Conservation (phyloP, 2,888 invertebrate species). For the Synanthedon andrenaeformis region DNA sequence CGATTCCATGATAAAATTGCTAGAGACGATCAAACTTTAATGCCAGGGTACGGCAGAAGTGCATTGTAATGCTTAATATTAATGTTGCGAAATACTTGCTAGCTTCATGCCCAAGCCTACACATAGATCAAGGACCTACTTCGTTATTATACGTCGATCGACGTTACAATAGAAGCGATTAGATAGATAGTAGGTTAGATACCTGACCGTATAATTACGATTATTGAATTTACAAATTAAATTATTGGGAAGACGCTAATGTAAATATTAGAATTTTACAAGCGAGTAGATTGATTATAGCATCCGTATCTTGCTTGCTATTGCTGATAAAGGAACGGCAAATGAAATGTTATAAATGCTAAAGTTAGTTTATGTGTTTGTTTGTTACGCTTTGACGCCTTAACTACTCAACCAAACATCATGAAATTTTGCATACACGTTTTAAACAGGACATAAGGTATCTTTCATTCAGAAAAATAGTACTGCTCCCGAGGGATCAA, state of each 20-base stretch:
- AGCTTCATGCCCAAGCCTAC: conserved; percentile 15
- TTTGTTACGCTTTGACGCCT: too few relatives aligned
- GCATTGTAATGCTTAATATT: conserved; percentile 37
- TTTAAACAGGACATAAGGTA: too few relatives aligned
- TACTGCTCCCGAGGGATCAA: too few relatives aligned
- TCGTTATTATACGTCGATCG: conserved; percentile 30
- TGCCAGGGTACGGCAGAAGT: conserved; percentile 25
- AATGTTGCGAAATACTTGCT: conserved; percentile 37
- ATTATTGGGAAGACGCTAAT: too few relatives aligned
- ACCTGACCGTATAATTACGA: conserved; percentile 8
- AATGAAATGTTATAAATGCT: too few relatives aligned
- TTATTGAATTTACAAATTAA: background rate
- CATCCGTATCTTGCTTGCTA: too few relatives aligned
- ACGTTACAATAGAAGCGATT: conserved; percentile 43
- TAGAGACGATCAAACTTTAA: conserved; percentile 37
- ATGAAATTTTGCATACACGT: too few relatives aligned
- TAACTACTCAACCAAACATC: too few relatives aligned
- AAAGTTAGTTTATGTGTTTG: too few relatives aligned
- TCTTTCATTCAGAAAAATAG: too few relatives aligned
- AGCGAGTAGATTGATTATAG: conserved; percentile 2
- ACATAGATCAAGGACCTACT: conserved; percentile 60
- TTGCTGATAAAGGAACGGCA: too few relatives aligned
- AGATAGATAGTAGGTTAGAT: conserved; percentile 26
- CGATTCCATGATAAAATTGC: background rate
- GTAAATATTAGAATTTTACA: too few relatives aligned